Base-by-base conservation (phyloP, 92 coral and sea anemone species). In the Phenganax stokvisi region DNA sequence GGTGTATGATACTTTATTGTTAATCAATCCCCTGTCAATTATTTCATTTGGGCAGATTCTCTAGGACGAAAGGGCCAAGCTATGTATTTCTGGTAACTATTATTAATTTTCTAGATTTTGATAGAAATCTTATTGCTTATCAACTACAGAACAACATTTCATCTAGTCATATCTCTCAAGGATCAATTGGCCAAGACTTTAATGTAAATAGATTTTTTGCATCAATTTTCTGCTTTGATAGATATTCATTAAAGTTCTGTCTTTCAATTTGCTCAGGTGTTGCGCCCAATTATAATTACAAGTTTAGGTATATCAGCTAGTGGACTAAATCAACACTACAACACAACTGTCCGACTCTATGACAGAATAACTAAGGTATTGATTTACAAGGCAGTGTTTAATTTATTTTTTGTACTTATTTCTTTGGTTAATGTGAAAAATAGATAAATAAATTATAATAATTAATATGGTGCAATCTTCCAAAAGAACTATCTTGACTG, bases 151-250 rank as follows among this genome's bases (percentile, higher is more conserved):
- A 53, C 17, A 90, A 87, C 47, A 88, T 89, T 16, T 68, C 68
- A 27, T 92, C 94, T 8, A 17, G 55, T 7, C 86, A 88, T 54
- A 79, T 61, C 31, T 76, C 88, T 80, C 55, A 88, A 29, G 97
- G 99, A 20, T 89, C 99, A 65, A 71, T 96, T 72, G 99, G 99
- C n/a, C 89, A 88, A 94, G 99, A 96, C 84, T 96, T 96, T 37
- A 89, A 90, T 90, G 99, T 93, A 60, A 44, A 58, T 51, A 31
- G 7, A 7, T 81, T 53, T 54, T 54, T 54, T 54, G 0, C 47
- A 37, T 37, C 47, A 37, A 37, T 1, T 37, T 37, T 37, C 47
- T 37, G 47, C 47, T 37, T 20, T 1, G 47, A 28, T 16, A 67
- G 17, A 68, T 12, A 51, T 51, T 70, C 17, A 37, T 27, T 57